Conservation (phyloP, 2,888 invertebrate species). For the Melipona beecheii region DNA sequence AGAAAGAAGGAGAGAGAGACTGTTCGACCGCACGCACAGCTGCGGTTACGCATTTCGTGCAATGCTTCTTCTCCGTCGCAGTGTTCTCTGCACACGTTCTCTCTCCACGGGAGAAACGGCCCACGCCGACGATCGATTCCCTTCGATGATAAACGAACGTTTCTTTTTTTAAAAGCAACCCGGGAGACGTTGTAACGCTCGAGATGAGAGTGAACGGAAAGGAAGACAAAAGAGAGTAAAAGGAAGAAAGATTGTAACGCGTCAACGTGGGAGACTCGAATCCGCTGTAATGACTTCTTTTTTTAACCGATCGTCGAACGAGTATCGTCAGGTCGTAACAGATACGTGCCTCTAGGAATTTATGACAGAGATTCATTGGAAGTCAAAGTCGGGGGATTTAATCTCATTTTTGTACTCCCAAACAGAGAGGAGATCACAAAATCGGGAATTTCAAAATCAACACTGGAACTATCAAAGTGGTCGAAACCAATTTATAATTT, state of each 20-base stretch:
- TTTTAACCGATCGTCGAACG: neutral
- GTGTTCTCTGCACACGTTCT: neutral
- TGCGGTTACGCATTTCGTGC: conserved; percentile 83
- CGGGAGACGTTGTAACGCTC: neutral
- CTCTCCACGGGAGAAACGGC: neutral
- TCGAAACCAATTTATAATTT: too few relatives aligned
- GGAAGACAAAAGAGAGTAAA: neutral
- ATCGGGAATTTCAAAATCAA: too few relatives aligned
- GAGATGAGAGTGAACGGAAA: neutral
- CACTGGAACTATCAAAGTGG: too few relatives aligned
- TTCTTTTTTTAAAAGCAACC: neutral
- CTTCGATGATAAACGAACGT: conserved; percentile 21
- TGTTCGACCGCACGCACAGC: conserved; percentile 79
- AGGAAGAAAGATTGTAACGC: neutral
- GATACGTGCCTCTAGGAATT: too few relatives aligned
- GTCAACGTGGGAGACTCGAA: neutral
- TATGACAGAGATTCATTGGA: too few relatives aligned
- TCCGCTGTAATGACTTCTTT: neutral
- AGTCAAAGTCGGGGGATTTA: too few relatives aligned
- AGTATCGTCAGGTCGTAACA: too few relatives aligned
- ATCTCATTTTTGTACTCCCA: too few relatives aligned
- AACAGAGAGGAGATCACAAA: too few relatives aligned
- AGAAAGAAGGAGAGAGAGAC: conserved; percentile 21
- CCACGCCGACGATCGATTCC: conserved; percentile 43
- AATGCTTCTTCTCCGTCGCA: conserved; percentile 61